Conservation (phyloP, 2,888 invertebrate genomes). For the Calliopum simillimum region DNA sequence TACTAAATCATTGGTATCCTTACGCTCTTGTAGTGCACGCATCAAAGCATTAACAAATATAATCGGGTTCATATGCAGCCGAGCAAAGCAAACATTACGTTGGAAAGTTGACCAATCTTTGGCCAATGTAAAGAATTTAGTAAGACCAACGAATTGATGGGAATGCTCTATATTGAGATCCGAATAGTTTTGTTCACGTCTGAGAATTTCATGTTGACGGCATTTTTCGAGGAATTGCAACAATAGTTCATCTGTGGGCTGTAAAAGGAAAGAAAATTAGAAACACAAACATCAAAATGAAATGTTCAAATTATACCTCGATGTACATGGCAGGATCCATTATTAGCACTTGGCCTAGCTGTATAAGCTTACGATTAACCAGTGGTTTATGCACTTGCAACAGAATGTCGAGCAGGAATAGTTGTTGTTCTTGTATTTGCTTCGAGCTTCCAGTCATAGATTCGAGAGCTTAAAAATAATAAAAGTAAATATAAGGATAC, state of each 20-base stretch:
- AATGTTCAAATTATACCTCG: slow-evolving; percentile 39
- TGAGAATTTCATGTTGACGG: slow-evolving; percentile 42
- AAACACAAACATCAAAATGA: neutral
- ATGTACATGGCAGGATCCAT: slow-evolving; percentile 46
- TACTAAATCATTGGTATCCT: slow-evolving; percentile 74
- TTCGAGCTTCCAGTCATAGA: neutral
- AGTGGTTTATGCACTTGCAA: slow-evolving; percentile 56
- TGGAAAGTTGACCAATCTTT: slow-evolving; percentile 74
- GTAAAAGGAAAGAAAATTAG: neutral
- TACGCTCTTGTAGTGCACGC: slow-evolving; percentile 74
- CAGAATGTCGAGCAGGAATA: slow-evolving; percentile 53
- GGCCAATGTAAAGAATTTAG: slow-evolving; percentile 61
- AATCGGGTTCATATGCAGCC: slow-evolving; percentile 77
- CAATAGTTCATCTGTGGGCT: slow-evolving; percentile 45
- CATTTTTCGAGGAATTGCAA: slow-evolving; percentile 42
- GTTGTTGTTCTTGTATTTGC: slow-evolving; percentile 43
- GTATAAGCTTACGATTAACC: slow-evolving; percentile 49
- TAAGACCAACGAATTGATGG: slow-evolving; percentile 49
- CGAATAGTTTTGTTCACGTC: slow-evolving; percentile 47
- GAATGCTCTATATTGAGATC: slow-evolving; percentile 47
- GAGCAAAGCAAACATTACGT: slow-evolving; percentile 72
- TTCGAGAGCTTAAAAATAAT: neutral
- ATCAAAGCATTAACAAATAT: slow-evolving; percentile 79
- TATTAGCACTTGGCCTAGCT: slow-evolving; percentile 49
- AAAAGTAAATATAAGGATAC: neutral